Percentiles rank a stretch among this genome's conserved stretches.
phyloP scores from a whole-genome alignment of 1,140 invertebrate species.

The Luehdorfia chinensis region DNA sequence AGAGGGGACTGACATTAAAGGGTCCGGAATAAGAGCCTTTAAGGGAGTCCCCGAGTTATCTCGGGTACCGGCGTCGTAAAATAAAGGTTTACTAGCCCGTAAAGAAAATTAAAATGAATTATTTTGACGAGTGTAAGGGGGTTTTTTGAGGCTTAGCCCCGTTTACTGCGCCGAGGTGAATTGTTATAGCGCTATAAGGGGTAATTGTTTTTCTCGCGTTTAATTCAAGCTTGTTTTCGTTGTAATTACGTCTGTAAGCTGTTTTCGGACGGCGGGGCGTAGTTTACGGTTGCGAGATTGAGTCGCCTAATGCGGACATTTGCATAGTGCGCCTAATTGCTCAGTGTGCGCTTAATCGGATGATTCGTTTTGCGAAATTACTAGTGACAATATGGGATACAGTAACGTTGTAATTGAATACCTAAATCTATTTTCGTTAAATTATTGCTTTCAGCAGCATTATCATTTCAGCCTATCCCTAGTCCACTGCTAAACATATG shows the following conservation, averaged over 20 bases:
- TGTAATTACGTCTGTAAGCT: slow-evolving; percentile 33
- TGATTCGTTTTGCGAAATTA: background rate
- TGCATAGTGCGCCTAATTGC: no score
- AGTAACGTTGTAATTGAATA: no score
- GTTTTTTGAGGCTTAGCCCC: slow-evolving; percentile 39
- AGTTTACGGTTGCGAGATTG: background rate
- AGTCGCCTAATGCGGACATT: background rate
- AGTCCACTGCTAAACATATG: no score
- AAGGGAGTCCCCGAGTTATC: slow-evolving; percentile 70
- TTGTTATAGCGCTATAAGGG: slow-evolving; percentile 51
- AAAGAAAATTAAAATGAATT: slow-evolving; percentile 77
- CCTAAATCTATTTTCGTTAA: no score
- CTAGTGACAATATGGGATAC: no score
- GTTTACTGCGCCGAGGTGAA: slow-evolving; percentile 47
- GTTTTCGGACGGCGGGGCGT: slow-evolving; percentile 19
- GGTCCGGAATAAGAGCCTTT: slow-evolving; percentile 48
- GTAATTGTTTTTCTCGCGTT: slow-evolving; percentile 67
- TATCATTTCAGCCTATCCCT: no score
- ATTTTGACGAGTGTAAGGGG: slow-evolving; percentile 71
- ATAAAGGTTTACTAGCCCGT: slow-evolving; percentile 74
- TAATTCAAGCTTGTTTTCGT: slow-evolving; percentile 49
- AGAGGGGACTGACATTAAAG: slow-evolving; percentile 26
- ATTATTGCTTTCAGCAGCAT: no score
- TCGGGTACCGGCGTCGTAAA: slow-evolving; percentile 61
- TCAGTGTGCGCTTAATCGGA: background rate